phyloP scores from a whole-genome alignment of 2,797 vertebrate genomes.

The Orientallactaga sibirica region DNA sequence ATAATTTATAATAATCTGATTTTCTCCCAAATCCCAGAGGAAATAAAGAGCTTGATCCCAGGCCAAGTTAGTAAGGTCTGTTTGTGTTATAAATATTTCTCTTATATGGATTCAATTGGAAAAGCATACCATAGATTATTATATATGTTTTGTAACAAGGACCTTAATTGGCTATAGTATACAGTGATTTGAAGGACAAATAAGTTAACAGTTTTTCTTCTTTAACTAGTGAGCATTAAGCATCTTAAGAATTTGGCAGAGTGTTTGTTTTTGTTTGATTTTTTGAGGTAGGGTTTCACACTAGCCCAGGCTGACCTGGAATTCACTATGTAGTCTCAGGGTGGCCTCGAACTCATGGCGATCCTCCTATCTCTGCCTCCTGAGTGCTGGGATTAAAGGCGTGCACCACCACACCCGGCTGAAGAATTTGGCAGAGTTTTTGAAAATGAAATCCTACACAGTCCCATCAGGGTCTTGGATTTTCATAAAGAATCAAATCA shows the following conservation, averaged over 20 bases:
- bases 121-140: conserved; percentile 13
- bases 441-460: conserved; percentile 42
- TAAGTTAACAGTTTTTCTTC: not conserved
- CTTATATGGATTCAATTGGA: conserved; percentile 6
- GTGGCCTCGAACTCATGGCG: too few relatives aligned
- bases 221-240: conserved; percentile 32
- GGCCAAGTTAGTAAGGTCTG: conserved; percentile 56
- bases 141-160: conserved; percentile 6
- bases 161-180: not conserved
- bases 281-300: too few relatives aligned
- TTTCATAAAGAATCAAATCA: not conserved
- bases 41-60: conserved; percentile 26
- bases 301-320: too few relatives aligned
- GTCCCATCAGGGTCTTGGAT: not conserved
- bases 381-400: too few relatives aligned
- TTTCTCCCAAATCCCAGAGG: conserved; percentile 63
- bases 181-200: conserved; percentile 15
- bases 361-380: too few relatives aligned
- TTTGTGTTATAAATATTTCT: conserved; percentile 63
- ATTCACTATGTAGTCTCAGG: too few relatives aligned
- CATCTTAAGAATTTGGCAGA: conserved; percentile 41
- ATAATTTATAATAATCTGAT: conserved; percentile 64
- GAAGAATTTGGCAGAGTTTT: conserved; percentile 29
- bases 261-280: not conserved
- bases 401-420: too few relatives aligned